Evolutionary conservation across 2,113 vertebrate species (phyloP).

Genomic region (Myrmophylax atrothorax): DNA sequence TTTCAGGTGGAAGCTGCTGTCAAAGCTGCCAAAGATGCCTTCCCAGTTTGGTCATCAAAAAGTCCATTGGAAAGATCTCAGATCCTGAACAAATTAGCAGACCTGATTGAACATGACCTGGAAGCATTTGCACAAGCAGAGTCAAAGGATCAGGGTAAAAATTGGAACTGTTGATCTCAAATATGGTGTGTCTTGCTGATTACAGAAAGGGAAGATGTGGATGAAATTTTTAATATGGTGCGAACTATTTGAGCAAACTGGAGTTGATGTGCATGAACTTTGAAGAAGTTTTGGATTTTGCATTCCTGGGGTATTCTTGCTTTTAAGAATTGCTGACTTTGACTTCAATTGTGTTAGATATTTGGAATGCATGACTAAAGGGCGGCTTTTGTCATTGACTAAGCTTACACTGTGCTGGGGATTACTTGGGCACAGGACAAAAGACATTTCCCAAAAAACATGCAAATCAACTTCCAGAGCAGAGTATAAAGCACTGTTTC

Average conservation of each 20-base stretch:
- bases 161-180: neutral
- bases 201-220: neutral
- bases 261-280: neutral
- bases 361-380: neutral
- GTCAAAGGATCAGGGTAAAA: slow-evolving; percentile 93
- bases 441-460: neutral
- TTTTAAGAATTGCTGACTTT: neutral
- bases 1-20: slow-evolving; percentile 89
- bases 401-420: rapidly evolving
- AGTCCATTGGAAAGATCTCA: slow-evolving; percentile 82
- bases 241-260: neutral
- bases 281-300: neutral
- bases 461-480: neutral
- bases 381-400: neutral
- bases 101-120: slow-evolving; percentile 85
- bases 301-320: neutral
- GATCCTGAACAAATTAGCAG: slow-evolving; percentile 86
- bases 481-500: neutral
- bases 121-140: slow-evolving; percentile 91
- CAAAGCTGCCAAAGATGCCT: slow-evolving; percentile 86
- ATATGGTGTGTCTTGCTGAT: neutral
- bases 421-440: neutral
- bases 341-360: neutral
- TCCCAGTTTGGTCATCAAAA: slow-evolving; percentile 85
- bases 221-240: neutral